Evolutionary conservation across 2,113 vertebrate species (phyloP).

Genomic region (Ameiurus melas): DNA sequence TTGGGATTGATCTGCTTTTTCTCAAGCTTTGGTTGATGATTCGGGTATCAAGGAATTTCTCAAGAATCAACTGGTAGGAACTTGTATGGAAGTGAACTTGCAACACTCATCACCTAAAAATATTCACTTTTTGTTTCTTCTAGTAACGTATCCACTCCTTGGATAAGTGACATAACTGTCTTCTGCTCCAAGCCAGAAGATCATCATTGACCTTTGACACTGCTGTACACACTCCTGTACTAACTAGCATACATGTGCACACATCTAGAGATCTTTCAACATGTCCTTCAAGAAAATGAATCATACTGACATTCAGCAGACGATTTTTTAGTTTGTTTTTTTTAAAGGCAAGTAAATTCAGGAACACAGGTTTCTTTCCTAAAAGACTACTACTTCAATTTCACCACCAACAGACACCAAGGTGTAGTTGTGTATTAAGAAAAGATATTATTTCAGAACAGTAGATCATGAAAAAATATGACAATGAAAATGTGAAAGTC

Average conservation of each 20-base stretch:
- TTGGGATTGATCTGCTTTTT: neutral
- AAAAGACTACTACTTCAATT: neutral
- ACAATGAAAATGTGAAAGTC: too few species aligned
- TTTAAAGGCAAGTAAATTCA: too few species aligned
- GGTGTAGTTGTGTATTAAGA: neutral
- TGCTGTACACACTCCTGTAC: neutral
- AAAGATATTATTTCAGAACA: neutral
- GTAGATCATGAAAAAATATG: neutral
- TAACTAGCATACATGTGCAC: neutral
- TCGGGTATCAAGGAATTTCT: neutral
- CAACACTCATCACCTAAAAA: neutral
- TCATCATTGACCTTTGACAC: conserved; percentile 9
- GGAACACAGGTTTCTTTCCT: neutral
- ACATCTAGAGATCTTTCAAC: neutral
- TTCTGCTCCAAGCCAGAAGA: conserved; percentile 12
- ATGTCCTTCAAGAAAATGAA: neutral
- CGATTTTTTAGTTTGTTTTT: too few species aligned
- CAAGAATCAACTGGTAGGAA: neutral
- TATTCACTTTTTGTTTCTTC: neutral
- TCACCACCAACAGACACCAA: neutral
- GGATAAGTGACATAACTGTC: conserved; percentile 1
- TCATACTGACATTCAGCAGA: too few species aligned
- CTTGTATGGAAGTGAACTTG: neutral
- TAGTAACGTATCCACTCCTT: neutral
- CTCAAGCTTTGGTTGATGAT: neutral